Percentiles rank a stretch among this genome's conserved stretches.
These are phyloP conservation scores for Stegodyphus dumicola DNA, from an alignment of 1,140 invertebrate species.

Conservation along the genomic window DNA sequence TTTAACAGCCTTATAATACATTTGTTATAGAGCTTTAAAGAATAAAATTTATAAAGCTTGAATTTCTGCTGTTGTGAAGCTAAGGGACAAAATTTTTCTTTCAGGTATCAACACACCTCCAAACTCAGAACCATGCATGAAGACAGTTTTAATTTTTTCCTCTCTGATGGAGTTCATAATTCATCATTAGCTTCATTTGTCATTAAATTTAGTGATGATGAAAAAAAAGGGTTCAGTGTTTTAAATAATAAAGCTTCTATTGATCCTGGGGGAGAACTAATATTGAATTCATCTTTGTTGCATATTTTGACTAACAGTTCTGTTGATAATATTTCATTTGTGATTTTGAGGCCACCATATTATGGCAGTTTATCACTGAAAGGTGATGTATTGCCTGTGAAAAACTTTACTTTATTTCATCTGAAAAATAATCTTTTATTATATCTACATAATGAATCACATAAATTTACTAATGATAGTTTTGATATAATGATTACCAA, in stretches of 20 bases:
- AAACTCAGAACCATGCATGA: slow-evolving; percentile 2
- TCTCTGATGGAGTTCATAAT: slow-evolving; percentile 36
- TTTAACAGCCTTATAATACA: background rate
- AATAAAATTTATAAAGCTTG: background rate
- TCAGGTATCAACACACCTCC: slow-evolving; percentile 30
- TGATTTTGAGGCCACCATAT: slow-evolving; percentile 19
- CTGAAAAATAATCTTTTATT: slow-evolving; percentile 17
- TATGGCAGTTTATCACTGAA: slow-evolving; percentile 27
- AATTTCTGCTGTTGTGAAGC: background rate
- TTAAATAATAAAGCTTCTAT: slow-evolving; percentile 1
- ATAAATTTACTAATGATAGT: slow-evolving; percentile 34
- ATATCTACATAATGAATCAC: slow-evolving; percentile 36
- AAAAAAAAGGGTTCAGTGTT: slow-evolving; percentile 12
- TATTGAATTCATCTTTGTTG: slow-evolving; percentile 39
- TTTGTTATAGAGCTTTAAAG: background rate
- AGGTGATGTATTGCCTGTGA: background rate
- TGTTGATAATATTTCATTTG: slow-evolving; percentile 38
- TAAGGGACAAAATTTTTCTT: slow-evolving; percentile 1
- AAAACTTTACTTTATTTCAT: slow-evolving; percentile 33
- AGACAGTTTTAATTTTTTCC: slow-evolving; percentile 51
- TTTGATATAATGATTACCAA: slow-evolving; percentile 47
- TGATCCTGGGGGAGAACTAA: background rate
- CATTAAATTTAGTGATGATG: slow-evolving; percentile 27
- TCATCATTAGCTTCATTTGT: background rate
- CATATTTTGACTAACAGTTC: slow-evolving; percentile 25